These are phyloP conservation scores for Diabrotica virgifera DNA, from an alignment of 1,140 invertebrate species.

Conservation along the genomic window DNA sequence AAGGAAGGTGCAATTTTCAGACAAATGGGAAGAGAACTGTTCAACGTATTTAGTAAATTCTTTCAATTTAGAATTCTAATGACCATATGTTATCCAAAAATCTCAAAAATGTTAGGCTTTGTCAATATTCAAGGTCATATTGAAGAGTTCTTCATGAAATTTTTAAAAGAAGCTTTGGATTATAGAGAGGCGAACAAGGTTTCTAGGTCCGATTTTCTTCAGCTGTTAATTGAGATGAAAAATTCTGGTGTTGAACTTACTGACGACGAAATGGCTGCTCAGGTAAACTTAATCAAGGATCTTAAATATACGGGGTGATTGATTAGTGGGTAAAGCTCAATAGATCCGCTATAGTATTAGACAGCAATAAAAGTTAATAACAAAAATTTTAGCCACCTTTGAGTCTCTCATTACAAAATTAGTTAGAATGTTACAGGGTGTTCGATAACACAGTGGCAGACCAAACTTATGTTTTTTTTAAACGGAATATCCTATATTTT, in stretches of 20 bases:
- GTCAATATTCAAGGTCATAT: neutral
- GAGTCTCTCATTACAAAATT: too few species aligned
- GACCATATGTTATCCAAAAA: neutral
- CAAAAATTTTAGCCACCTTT: too few species aligned
- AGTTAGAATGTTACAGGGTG: too few species aligned
- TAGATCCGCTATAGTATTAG: too few species aligned
- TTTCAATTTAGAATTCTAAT: neutral
- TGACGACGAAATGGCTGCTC: neutral
- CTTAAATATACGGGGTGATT: too few species aligned
- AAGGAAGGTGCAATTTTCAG: neutral
- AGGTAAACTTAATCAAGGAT: neutral
- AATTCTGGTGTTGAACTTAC: neutral
- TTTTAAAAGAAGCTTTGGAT: constrained; percentile 48
- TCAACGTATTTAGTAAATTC: neutral
- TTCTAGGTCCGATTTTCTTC: constrained; percentile 53
- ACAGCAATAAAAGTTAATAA: too few species aligned
- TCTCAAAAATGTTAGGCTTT: neutral
- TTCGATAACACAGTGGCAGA: too few species aligned
- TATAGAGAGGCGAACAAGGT: constrained; percentile 49
- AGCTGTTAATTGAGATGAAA: constrained; percentile 47
- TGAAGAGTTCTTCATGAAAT: constrained; percentile 47
- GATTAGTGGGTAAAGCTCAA: too few species aligned
- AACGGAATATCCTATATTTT: too few species aligned
- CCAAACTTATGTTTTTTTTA: too few species aligned
- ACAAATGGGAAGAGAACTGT: neutral